Evolutionary conservation across 2,113 vertebrate species (phyloP).

Genomic region (Chloropsis hardwickii): DNA sequence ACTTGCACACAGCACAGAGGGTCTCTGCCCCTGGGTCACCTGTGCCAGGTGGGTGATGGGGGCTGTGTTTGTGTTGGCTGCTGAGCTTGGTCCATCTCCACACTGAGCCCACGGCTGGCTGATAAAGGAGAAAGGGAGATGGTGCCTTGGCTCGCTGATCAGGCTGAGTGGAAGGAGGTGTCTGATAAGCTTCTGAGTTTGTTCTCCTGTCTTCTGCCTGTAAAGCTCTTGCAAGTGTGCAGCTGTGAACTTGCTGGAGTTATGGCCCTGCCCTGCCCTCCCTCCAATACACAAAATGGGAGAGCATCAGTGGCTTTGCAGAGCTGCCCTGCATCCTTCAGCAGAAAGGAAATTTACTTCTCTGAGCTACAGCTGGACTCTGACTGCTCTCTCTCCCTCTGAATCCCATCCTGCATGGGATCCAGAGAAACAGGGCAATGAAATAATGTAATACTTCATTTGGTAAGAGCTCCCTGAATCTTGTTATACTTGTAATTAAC

Average conservation of each 20-base stretch:
- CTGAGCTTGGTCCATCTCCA: background rate
- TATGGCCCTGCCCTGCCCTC: background rate
- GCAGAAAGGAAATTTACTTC: background rate
- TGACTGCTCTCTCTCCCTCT: background rate
- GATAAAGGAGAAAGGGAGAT: background rate
- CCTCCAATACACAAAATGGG: fast-evolving
- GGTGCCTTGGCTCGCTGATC: background rate
- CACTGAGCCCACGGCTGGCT: fast-evolving
- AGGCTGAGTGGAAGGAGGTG: background rate
- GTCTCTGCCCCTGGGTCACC: background rate
- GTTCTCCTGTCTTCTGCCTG: background rate
- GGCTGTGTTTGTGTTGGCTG: background rate
- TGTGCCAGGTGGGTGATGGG: background rate
- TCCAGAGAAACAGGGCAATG: background rate
- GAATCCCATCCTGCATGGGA: background rate
- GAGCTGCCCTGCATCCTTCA: background rate
- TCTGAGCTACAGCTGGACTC: background rate
- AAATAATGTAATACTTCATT: background rate
- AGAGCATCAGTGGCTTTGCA: background rate
- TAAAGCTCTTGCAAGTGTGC: background rate
- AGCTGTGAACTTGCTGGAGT: background rate
- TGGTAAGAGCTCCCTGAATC: background rate
- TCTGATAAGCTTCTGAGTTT: background rate
- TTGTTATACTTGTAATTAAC: background rate
- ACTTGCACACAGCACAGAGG: background rate